Evolutionary conservation across 2,888 invertebrate species (phyloP).

Genomic region (Tiliacea aurago): DNA sequence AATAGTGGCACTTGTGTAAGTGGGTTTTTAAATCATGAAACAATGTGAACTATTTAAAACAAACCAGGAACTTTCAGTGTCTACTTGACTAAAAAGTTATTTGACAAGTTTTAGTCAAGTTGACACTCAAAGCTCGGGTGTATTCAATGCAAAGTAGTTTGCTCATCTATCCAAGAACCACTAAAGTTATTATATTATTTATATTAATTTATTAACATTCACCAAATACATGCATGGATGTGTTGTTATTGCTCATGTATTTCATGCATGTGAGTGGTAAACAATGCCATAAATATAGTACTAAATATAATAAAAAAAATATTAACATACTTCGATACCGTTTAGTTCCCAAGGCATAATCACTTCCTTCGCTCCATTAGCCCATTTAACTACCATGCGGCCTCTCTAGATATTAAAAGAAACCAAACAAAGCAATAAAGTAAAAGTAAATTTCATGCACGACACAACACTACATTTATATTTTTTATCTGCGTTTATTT

Average conservation of each 20-base stretch:
- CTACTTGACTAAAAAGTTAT: not conserved
- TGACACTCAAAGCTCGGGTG: too few species aligned
- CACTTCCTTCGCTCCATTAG: slow-evolving; percentile 88
- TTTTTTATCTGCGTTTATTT: slow-evolving; percentile 25
- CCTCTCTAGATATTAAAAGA: slow-evolving; percentile 84
- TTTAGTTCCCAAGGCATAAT: slow-evolving; percentile 89
- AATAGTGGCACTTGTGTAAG: slow-evolving; percentile 30
- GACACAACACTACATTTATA: slow-evolving; percentile 47
- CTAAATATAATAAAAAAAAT: slow-evolving; percentile 70
- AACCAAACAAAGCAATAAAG: slow-evolving; percentile 85
- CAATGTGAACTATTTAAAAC: not conserved
- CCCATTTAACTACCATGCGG: slow-evolving; percentile 90
- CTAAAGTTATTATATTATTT: slow-evolving; percentile 13
- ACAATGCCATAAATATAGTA: slow-evolving; percentile 53
- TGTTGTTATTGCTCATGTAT: slow-evolving; percentile 50
- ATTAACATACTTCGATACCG: slow-evolving; percentile 85
- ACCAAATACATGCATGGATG: slow-evolving; percentile 62
- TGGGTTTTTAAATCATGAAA: not conserved
- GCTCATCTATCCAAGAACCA: slow-evolving; percentile 44
- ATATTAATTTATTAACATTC: slow-evolving; percentile 40
- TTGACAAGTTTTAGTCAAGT: too few species aligned
- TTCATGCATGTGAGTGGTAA: slow-evolving; percentile 63
- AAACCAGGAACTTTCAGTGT: not conserved
- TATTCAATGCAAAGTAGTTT: not conserved
- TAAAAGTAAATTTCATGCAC: slow-evolving; percentile 83